These are phyloP conservation scores for Amazona vittata DNA, from an alignment of 2,113 vertebrate species.

Conservation along the genomic window DNA sequence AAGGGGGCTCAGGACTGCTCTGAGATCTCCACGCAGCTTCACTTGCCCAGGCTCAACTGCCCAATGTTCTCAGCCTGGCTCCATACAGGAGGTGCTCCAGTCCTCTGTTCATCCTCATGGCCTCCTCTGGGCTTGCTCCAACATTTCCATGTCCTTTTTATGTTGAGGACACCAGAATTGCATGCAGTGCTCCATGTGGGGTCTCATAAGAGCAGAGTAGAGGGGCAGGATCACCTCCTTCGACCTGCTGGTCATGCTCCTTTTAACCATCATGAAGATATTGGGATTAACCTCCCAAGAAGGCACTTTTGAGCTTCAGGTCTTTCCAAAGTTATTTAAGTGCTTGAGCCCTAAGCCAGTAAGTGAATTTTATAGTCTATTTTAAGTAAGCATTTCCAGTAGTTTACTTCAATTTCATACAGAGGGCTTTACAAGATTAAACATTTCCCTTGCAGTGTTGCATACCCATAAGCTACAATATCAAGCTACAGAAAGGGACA, in stretches of 20 bases:
- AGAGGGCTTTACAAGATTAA: neutral
- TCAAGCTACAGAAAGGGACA: neutral
- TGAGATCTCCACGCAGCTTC: neutral
- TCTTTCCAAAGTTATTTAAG: neutral
- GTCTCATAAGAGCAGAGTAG: neutral
- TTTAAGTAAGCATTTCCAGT: neutral
- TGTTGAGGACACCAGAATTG: neutral
- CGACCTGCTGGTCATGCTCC: neutral
- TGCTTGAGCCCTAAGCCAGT: neutral
- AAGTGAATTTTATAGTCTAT: neutral
- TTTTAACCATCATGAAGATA: neutral
- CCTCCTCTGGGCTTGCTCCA: neutral
- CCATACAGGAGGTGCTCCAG: neutral
- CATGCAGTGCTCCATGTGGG: neutral
- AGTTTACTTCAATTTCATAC: neutral
- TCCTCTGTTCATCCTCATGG: neutral
- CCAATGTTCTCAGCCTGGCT: neutral
- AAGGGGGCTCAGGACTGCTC: neutral
- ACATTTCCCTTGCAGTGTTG: neutral
- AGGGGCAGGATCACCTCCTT: neutral
- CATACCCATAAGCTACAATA: neutral
- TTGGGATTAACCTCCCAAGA: neutral
- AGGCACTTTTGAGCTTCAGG: fast-evolving
- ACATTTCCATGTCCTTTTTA: neutral
- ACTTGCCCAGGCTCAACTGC: neutral